Evolutionary conservation across 2,888 invertebrate genomes (phyloP), one percentile per base, ranked within the genome.

Genomic region (Oegoconia quadripuncta): DNA sequence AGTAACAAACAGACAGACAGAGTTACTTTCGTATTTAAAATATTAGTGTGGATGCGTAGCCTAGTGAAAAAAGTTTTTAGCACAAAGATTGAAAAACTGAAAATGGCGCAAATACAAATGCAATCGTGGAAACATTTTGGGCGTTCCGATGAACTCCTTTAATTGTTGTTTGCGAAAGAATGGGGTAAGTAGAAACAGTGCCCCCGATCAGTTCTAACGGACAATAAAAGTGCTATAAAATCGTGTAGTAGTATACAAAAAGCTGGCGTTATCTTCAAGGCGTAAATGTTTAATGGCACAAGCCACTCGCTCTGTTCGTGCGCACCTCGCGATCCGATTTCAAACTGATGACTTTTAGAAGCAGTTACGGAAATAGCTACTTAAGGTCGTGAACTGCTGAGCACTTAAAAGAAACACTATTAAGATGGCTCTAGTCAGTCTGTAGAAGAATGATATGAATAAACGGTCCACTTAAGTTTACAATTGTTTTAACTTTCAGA

Each of bases 201-300:
- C 60, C 53, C 54, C 52, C 60, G 63, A 76, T 79, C 73, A 66
- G 76, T 80, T 79, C 27, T 69, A 63, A 52, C 54, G 64, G 69
- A 71, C 76, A 78, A 76, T 86, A 83, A 86, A 86, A 79, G 47
- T 51, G 64, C 67, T 59, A 73, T 86, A 79, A 86, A 86, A 72
- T 67, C 63, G 64, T 70, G 63, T 64, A 71, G 62, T 65, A 62
- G 70, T 70, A 70, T 62, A 77, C 74, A 79, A 78, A 82, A 80
- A 78, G 71, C 70, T 65, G 61, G 62, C 68, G 74, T 76, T 82
- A 84, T 86, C 83, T 83, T 59, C 48, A 64, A 68, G 61, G 64
- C 77, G 68, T 86, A 77, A 81, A 83, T 76, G 71, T 79, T 86
- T 83, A 80, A 82, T 77, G 74, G 78, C 64, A 59, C 53, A 65